Conservation (phyloP, 2,113 vertebrate genomes). For the Tichodroma muraria region DNA sequence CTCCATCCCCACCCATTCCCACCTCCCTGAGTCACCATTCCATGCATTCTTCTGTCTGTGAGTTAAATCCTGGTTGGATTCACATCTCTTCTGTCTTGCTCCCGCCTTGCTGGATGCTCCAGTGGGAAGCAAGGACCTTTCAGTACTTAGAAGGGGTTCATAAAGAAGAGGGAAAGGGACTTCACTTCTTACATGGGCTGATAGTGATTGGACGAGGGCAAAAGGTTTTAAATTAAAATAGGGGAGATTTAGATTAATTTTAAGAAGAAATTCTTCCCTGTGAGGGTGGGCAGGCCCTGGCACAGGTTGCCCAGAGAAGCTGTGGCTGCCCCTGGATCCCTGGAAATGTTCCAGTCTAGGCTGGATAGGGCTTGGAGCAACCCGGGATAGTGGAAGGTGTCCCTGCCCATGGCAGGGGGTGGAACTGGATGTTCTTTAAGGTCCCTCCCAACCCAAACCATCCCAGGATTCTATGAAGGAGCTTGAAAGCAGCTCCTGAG, state of each 20-base stretch:
- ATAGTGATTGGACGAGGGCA: not conserved
- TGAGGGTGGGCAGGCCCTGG: not conserved
- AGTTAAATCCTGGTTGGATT: not conserved
- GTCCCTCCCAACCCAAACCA: not conserved
- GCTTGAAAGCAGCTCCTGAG: not conserved
- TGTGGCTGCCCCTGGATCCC: not conserved
- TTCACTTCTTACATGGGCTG: not conserved
- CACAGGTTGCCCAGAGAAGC: not conserved
- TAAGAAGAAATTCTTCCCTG: not conserved
- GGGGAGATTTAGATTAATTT: not conserved
- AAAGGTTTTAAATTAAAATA: not conserved
- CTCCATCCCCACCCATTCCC: not conserved
- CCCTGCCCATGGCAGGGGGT: not conserved
- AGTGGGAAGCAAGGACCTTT: not conserved
- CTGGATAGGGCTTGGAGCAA: rapidly evolving
- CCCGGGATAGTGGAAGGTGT: not conserved
- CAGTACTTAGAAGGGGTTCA: not conserved
- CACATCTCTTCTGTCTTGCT: not conserved
- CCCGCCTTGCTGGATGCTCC: not conserved
- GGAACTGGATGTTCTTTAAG: not conserved
- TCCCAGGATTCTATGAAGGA: not conserved
- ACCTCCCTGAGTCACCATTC: not conserved
- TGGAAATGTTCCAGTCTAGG: not conserved
- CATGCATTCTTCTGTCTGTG: not conserved
- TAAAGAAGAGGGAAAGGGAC: not conserved